Evolutionary conservation across 2,888 invertebrate species (phyloP), one percentile per base, ranked within the genome.

Genomic region (Eupithecia tripunctaria): DNA sequence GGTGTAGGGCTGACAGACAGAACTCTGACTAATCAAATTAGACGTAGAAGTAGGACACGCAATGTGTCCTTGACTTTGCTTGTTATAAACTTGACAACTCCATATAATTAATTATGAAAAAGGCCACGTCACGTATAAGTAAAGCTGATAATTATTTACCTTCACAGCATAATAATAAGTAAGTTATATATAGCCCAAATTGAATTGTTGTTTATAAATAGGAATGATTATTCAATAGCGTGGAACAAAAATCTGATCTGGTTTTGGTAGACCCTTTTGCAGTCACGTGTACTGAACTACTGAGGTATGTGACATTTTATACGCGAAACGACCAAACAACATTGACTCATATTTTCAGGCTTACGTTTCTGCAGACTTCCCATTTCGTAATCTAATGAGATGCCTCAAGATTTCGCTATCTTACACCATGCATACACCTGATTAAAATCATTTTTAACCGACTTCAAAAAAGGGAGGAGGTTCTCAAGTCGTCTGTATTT

Each of bases 11-110:
- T 27, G 5, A 59, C 25, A 27, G 43, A 43, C 25, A 59, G 59
- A 47, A 51, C n/a, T 32, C 67, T 67, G 67, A 73, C 70, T 73
- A 73, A 73, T 73, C 56, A n/a, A 70, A 73, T 70, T 67, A 70
- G n/a, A 5, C 59, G 64, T 67, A 63, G 21, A 67, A 68, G 68
- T 59, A 51, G 64, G 68, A 68, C 36, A 67, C 63, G 10, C 47
- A 10, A 8, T 2, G 21, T 67, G 73, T 51, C 70, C 67, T 70
- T 70, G 70, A 67, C 67, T 67, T 64, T 38, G 12, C 63, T 21
- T 47, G n/a, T n/a, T n/a, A 47, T 47, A 47, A 2, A 51, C 47
- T 8, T 51, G 21, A 21, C 47, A 51, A 25, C 29, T 41, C 32
- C 27, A 15, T 4, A 65, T 59, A 43, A 68, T 72, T 68, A 67